These are phyloP conservation scores for Euspilapteryx auroguttella DNA, from an alignment of 2,888 invertebrate genomes.

Conservation along the genomic window DNA sequence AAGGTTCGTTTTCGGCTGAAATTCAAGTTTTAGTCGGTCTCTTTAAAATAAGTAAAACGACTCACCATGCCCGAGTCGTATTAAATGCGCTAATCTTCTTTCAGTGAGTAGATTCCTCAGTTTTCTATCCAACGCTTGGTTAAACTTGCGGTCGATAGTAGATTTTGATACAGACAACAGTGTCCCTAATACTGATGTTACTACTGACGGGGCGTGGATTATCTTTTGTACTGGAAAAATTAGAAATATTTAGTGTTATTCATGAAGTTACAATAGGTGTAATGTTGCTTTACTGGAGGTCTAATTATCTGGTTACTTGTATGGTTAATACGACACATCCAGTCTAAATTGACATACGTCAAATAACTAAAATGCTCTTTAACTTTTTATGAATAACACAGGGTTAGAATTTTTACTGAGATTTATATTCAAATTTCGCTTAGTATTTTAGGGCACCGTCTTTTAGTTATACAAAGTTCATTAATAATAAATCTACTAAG, in stretches of 20 bases:
- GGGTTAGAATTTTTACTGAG: too few relatives aligned
- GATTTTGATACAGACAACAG: slow-evolving; percentile 36
- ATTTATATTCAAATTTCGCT: too few relatives aligned
- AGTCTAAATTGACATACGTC: too few relatives aligned
- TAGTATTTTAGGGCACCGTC: too few relatives aligned
- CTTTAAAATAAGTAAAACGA: slow-evolving; percentile 3
- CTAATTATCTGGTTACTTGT: too few relatives aligned
- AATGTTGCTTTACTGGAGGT: not conserved
- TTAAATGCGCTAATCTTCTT: slow-evolving; percentile 58
- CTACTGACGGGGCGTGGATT: slow-evolving; percentile 37
- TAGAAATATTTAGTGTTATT: slow-evolving; percentile 3
- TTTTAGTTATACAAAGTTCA: too few relatives aligned
- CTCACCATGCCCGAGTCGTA: slow-evolving; percentile 62
- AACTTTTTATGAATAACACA: too few relatives aligned
- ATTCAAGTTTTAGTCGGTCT: not conserved
- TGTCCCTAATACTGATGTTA: slow-evolving; percentile 48
- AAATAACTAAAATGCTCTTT: too few relatives aligned
- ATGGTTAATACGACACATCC: too few relatives aligned
- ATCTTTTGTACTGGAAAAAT: slow-evolving; percentile 59
- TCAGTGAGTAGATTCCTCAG: slow-evolving; percentile 42
- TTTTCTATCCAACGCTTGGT: slow-evolving; percentile 26
- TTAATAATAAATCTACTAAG: too few relatives aligned
- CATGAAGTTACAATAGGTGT: not conserved
- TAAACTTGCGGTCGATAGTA: slow-evolving; percentile 39
- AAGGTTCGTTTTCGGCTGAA: too few relatives aligned